A percentile compares a stretch with the other conserved stretches of the same genome.
Evolutionary conservation across 2,888 invertebrate genomes (phyloP).

Genomic region (Notodonta ziczac): DNA sequence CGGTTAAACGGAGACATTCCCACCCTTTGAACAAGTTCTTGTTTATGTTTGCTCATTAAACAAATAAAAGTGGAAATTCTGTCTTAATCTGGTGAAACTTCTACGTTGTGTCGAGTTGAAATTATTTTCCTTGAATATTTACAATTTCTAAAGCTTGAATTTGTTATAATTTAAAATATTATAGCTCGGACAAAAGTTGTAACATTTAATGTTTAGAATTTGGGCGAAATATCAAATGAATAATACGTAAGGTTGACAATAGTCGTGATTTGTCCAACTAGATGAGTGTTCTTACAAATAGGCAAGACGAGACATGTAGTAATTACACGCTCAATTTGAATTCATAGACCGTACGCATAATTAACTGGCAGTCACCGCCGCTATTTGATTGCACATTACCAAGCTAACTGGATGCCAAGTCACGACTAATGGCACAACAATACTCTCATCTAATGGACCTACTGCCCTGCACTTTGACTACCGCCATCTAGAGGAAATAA

Average conservation of each 20-base stretch:
- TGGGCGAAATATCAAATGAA: not conserved
- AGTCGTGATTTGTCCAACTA: not conserved
- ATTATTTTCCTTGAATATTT: slow-evolving; percentile 48
- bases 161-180: slow-evolving; percentile 36
- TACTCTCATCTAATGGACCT: slow-evolving; percentile 49
- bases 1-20: slow-evolving; percentile 80
- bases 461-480: slow-evolving; percentile 33
- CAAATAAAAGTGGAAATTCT: slow-evolving; percentile 77
- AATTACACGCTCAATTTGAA: slow-evolving; percentile 68
- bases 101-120: slow-evolving; percentile 47
- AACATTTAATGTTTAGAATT: slow-evolving; percentile 14
- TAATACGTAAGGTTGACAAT: not conserved
- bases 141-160: slow-evolving; percentile 38
- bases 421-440: slow-evolving; percentile 73
- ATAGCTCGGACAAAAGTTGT: slow-evolving; percentile 30
- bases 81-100: slow-evolving; percentile 69
- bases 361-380: slow-evolving; percentile 68
- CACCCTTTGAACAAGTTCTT: slow-evolving; percentile 82
- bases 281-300: slow-evolving; percentile 23
- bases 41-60: slow-evolving; percentile 82
- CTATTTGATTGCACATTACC: slow-evolving; percentile 78
- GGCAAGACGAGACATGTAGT: slow-evolving; percentile 46
- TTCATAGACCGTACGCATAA: slow-evolving; percentile 76
- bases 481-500: slow-evolving; percentile 26
- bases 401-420: slow-evolving; percentile 75